Evolutionary conservation across 2,113 vertebrate species (phyloP).

Genomic region (Etia nguti): DNA sequence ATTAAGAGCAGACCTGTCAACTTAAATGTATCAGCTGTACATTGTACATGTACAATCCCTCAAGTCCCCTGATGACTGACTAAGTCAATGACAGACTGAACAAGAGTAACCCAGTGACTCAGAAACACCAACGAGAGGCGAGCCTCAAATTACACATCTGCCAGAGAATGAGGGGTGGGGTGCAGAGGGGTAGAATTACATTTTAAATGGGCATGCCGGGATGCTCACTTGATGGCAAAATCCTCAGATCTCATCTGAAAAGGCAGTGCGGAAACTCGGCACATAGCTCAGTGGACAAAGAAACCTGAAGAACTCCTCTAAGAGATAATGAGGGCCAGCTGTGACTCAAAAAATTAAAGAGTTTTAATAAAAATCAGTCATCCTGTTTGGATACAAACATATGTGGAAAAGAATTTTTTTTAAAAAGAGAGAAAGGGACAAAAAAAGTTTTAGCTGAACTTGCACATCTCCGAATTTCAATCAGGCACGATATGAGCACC

Average conservation of each 20-base stretch:
- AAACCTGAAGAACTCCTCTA: neutral
- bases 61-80: neutral
- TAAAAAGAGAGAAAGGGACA: neutral
- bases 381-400: neutral
- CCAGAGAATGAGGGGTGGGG: constrained; percentile 59
- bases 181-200: constrained; percentile 37
- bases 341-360: neutral
- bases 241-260: neutral
- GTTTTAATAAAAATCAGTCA: neutral
- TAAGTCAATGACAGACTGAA: constrained; percentile 42
- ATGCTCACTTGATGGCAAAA: constrained; percentile 7
- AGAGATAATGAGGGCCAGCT: neutral
- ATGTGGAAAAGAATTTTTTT: neutral
- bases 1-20: neutral
- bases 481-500: constrained; percentile 5
- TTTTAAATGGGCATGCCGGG: constrained; percentile 9
- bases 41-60: too few relatives aligned
- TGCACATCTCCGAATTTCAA: neutral
- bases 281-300: neutral
- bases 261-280: neutral
- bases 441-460: neutral
- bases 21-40: neutral
- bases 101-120: constrained; percentile 51
- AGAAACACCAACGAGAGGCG: neutral
- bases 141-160: constrained; percentile 57